Percentiles rank a stretch among this genome's conserved stretches.
Evolutionary conservation across 2,888 invertebrate genomes (phyloP).

Genomic region (Ypsolopha scabrella): DNA sequence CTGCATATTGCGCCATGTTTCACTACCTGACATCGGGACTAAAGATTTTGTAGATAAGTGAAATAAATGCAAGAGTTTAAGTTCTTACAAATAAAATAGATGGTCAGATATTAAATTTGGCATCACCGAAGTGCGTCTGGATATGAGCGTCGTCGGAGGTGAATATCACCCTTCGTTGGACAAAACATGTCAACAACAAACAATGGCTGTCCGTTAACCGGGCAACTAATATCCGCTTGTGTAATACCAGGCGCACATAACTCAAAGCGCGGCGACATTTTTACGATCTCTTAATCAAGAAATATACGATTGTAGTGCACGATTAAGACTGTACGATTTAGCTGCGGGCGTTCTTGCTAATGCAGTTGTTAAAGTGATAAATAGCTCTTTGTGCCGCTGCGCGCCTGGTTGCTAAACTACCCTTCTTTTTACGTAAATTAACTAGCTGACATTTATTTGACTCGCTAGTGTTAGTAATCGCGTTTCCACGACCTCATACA

Average conservation of each 20-base stretch:
- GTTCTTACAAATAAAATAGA: too few species aligned
- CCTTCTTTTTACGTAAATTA: background rate
- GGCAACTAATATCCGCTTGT: conserved; percentile 36
- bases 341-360: conserved; percentile 29
- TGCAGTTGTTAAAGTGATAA: conserved; percentile 51
- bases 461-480: background rate
- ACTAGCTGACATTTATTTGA: conserved; percentile 1
- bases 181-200: conserved; percentile 14
- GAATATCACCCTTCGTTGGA: background rate
- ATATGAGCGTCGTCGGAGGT: too few species aligned
- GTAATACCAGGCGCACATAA: conserved; percentile 28
- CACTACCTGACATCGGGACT: background rate
- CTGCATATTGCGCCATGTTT: background rate
- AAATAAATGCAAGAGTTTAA: too few species aligned
- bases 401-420: background rate
- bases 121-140: too few species aligned
- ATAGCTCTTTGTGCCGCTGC: conserved; percentile 21
- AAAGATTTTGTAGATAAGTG: too few species aligned
- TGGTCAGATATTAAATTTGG: too few species aligned
- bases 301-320: conserved; percentile 41
- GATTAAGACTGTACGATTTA: conserved; percentile 9
- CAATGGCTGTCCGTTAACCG: conserved; percentile 8
- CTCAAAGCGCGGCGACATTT: conserved; percentile 56
- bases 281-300: conserved; percentile 56
- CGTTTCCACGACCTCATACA: too few species aligned